Percentiles rank a stretch among this genome's conserved stretches.
phyloP scores from a whole-genome alignment of 2,113 vertebrate species.

The Brienomyrus longianalis region DNA sequence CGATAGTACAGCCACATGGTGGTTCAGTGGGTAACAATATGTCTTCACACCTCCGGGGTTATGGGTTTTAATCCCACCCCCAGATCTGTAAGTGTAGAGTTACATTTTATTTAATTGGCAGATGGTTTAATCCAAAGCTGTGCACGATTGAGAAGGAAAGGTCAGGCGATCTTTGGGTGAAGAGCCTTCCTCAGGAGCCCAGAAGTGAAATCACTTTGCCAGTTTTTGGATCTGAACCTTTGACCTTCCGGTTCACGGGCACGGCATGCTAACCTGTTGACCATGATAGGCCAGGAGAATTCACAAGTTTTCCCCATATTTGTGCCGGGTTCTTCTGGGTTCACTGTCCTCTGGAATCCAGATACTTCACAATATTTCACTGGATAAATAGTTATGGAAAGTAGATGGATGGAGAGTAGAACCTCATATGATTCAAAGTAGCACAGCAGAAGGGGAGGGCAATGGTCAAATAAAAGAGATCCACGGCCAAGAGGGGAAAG shows the following conservation, averaged over 20 bases:
- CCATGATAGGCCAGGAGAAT: background rate
- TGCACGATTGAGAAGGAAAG: background rate
- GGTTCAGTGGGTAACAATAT: background rate
- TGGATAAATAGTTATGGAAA: background rate
- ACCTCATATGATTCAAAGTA: background rate
- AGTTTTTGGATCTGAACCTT: background rate
- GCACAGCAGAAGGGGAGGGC: background rate
- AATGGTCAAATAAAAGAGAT: background rate
- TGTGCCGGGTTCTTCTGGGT: background rate
- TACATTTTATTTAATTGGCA: background rate
- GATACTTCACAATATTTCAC: background rate
- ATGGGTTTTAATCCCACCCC: background rate
- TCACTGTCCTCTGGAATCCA: background rate
- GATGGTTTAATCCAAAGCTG: background rate
- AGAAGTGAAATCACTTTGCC: background rate
- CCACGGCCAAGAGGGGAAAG: background rate
- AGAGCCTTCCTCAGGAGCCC: background rate
- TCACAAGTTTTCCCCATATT: background rate
- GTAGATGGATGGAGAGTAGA: background rate
- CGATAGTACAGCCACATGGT: accelerated
- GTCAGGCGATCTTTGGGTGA: background rate
- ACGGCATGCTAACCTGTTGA: background rate
- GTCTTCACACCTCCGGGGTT: background rate
- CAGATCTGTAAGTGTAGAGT: background rate
- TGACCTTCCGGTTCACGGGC: background rate